Evolutionary conservation across 2,888 invertebrate genomes (phyloP), one percentile per base, ranked within the genome.

Genomic region (Drosophila putrida): DNA sequence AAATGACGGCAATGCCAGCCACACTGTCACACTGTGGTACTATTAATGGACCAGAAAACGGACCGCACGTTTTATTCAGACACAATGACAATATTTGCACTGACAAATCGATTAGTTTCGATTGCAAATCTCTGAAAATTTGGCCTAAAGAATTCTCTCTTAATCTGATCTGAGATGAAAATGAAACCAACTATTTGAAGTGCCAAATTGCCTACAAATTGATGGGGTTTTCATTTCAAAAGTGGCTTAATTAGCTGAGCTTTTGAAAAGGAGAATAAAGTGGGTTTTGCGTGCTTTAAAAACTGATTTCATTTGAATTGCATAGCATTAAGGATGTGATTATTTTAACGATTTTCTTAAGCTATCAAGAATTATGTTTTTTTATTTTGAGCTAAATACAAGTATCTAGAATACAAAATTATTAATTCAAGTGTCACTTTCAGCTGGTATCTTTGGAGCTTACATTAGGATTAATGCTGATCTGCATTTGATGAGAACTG

Each of bases 31-130:
- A n/a, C n/a, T n/a, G 50, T 49, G 50, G 50, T 31, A 25, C 27
- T 57, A 50, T 72, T 72, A 76, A 75, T 75, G 68, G 59, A 13
- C 66, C 39, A 50, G 53, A 67, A 59, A 63, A 47, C 46, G 50
- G 35, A 11, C 35, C 27, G 41, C 39, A 61, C 51, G 44, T 60
- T 46, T 64, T 50, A 47, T 36, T 9, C 51, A 54, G 13, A 43
- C 27, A 46, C 39, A 64, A 55, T 64, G 55, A 41, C 53, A 75
- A 63, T 66, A 66, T 53, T 53, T 62, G 35, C 28, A 33, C 10
- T 9, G 51, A 13, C 31, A 63, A 59, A 63, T 59, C 70, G 55
- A 68, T 68, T 58, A 27, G 46, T 58, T 47, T 38, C 44, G 55
- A 57, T 46, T 44, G 43, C 41, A 10, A n/a, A n/a, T n/a, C 43